Evolutionary conservation across 2,113 vertebrate species (phyloP), one percentile per base, ranked within the genome.

Genomic region (Oncorhynchus tshawytscha): DNA sequence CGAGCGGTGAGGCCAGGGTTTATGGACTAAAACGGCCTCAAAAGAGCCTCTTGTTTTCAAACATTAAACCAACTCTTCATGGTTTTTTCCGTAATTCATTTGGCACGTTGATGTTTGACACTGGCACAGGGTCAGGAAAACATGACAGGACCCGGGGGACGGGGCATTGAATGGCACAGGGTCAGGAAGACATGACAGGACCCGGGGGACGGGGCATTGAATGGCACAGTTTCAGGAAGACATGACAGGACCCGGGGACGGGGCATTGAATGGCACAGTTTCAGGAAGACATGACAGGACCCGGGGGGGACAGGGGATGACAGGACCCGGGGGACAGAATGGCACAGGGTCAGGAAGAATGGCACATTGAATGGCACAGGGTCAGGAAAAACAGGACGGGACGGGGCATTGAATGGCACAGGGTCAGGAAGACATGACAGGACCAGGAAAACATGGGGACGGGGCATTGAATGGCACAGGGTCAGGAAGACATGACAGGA

Each of bases 121-220:
- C 86, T 92, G 91, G 91, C 89, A 88, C 81, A 3, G 11, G 82
- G 86, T 82, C 84, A 90, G 89, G 89, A 90, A 92, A 92, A 88
- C 88, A 88, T 87, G 88, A 92, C 86, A 90, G 76, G 29, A 73
- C 73, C 78, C 27, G 29, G 54, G 73, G 84, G 86, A 78, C 27
- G 22, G 54, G 71, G 84, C 86, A 86, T 87, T 88, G 84, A 91
- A 87, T 92, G 91, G 91, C 89, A 88, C 81, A 3, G 11, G 82
- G 85, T 82, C 83, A 90, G 89, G n/a, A n/a, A n/a, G n/a, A n/a
- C n/a, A 88, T 87, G 88, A 91, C 86, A 90, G 76, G 29, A 75
- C 73, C 79, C n/a, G 29, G 54, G 72, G 84, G 86, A 78, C 27
- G 20, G 54, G 71, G 84, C 86, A 86, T 87, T 88, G 84, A 91